Base-by-base conservation (phyloP, 1,140 invertebrate genomes). In the Tribolium castaneum region DNA sequence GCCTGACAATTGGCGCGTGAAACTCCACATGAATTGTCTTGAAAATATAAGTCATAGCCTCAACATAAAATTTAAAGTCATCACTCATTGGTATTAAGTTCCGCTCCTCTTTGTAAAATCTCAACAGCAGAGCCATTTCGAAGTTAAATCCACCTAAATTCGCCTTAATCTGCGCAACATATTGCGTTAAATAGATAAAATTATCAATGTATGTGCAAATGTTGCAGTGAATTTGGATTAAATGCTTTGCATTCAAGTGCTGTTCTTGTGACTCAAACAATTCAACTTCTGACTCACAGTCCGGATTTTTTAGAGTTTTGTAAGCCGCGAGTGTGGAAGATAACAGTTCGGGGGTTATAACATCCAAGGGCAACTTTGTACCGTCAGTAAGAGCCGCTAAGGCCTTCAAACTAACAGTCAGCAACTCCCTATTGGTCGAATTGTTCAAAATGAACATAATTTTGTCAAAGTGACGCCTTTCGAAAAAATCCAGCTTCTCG, bases 361-460 rank as follows among this genome's bases (percentile, higher is more conserved):
- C 54, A 54, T 73, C 30, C n/a, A 62, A 22, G 45, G 79, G 19
- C 66, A 85, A 35, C 74, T 84, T 84, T 52, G 80, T 80, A 34
- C 83, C 80, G 3, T 72, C 54, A 4, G 83, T 85, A 13, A 86
- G 70, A 76, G 81, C 81, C n/a, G 80, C 73, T 16, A 85, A 51
- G 12, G 80, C 59, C 70, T 84, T 81, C 12, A 92, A 84, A 0
- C 89, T 87, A 66, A 88, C 88, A 0, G 87, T 77, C 2, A 92
- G 80, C 0, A 92, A 80, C 30, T 90, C 89, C 86, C 90, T 90
- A 81, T 91, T 92, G 1, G 89, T 90, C 0, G 93, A 94, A 85
- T 92, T 93, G 71, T 87, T 88, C 54, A 94, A 85, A 77, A 94
- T 92, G 81, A 92, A 93, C 79, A 86, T 88, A 19, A 94, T 82